These are phyloP conservation scores for Dysidea cf. avara DNA, from an alignment of 37 sponge, comb jelly and placozoan species.

Conservation along the genomic window DNA sequence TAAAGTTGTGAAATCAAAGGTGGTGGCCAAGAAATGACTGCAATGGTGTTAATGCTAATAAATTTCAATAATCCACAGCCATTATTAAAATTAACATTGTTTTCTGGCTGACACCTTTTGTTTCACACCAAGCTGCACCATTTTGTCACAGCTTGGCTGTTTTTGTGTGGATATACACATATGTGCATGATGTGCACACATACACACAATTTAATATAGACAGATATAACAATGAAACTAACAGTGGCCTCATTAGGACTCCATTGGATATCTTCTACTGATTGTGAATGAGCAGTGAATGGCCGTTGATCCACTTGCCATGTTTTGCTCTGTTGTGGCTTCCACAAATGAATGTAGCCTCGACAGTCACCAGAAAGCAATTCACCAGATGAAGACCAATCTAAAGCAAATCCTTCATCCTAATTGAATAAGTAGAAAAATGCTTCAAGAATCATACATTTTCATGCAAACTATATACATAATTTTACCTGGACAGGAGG, in stretches of 20 bases:
- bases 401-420: slow-evolving; percentile 92
- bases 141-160: too few relatives aligned
- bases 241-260: slow-evolving; percentile 93
- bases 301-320: slow-evolving; percentile 91
- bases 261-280: slow-evolving; percentile 99
- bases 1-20: too few relatives aligned
- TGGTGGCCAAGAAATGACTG: too few relatives aligned
- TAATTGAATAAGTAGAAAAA: slow-evolving; percentile 6
- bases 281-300: slow-evolving; percentile 70
- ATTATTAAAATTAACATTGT: too few relatives aligned
- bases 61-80: too few relatives aligned
- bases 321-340: slow-evolving; percentile 45
- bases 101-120: too few relatives aligned
- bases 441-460: background rate
- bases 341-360: slow-evolving; percentile 90
- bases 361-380: slow-evolving; percentile 90
- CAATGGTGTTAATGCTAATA: too few relatives aligned
- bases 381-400: slow-evolving; percentile 92
- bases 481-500: too few relatives aligned
- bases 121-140: too few relatives aligned
- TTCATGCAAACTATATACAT: background rate
- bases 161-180: too few relatives aligned
- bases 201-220: too few relatives aligned
- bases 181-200: too few relatives aligned
- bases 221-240: background rate